These are phyloP conservation scores for Drosophila sordidula DNA, from an alignment of 2,888 invertebrate species.

Conservation along the genomic window DNA sequence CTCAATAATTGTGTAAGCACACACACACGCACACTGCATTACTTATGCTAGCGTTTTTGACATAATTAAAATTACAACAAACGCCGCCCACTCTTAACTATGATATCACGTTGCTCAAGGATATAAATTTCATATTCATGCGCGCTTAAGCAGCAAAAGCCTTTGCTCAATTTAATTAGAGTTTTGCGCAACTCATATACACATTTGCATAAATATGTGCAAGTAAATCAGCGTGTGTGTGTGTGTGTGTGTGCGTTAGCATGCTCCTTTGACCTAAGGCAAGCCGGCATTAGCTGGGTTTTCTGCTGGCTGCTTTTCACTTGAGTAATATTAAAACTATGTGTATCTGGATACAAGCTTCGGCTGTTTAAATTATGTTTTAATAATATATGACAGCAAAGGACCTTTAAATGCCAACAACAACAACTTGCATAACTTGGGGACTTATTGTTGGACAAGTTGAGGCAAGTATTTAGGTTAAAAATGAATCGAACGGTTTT, in stretches of 20 bases:
- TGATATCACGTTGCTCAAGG: constrained; percentile 33
- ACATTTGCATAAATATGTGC: not conserved
- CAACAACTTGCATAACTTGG: constrained; percentile 20
- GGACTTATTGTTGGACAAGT: constrained; percentile 1
- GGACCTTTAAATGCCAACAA: constrained; percentile 8
- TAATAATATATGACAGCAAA: constrained; percentile 26
- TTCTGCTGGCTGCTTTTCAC: constrained; percentile 14
- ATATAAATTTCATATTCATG: constrained; percentile 44
- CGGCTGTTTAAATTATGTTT: constrained; percentile 24
- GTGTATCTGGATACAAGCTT: not conserved
- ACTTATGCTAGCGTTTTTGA: constrained; percentile 39
- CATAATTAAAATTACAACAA: constrained; percentile 51
- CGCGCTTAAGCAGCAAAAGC: constrained; percentile 34
- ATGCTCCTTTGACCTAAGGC: constrained; percentile 12
- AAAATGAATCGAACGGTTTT: constrained; percentile 17
- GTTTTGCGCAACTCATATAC: not conserved
- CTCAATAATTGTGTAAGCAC: constrained; percentile 61
- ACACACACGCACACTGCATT: constrained; percentile 25
- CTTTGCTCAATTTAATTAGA: constrained; percentile 39
- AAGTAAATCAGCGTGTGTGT: not conserved
- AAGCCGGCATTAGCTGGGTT: constrained; percentile 4
- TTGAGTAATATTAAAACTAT: constrained; percentile 1
- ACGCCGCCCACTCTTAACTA: not conserved
- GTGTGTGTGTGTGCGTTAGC: not conserved
- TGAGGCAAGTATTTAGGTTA: constrained; percentile 14